Percentiles rank a stretch among this genome's conserved stretches.
Conservation (phyloP, 1,140 invertebrate species). For the Coenobita brevimanus region DNA sequence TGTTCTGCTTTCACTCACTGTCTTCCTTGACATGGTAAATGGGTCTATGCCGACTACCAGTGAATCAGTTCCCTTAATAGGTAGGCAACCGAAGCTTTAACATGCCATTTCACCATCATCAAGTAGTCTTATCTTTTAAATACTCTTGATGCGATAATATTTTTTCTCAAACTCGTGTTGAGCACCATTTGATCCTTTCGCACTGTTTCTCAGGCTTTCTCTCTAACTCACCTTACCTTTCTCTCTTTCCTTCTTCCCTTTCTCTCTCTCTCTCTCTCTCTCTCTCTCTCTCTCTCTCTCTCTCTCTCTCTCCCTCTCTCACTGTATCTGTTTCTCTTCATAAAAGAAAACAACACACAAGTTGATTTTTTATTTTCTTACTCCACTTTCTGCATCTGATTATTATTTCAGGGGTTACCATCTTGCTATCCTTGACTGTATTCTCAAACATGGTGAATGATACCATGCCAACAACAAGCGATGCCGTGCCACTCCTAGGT, state of each 20-base stretch:
- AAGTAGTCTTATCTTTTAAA: conserved; percentile 60
- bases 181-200: conserved; percentile 53
- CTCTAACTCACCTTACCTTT: conserved; percentile 20
- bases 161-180: conserved; percentile 34
- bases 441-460: conserved; percentile 90
- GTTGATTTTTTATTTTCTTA: conserved; percentile 70
- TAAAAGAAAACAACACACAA: conserved; percentile 67
- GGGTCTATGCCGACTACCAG: conserved; percentile 81
- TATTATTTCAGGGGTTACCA: conserved; percentile 83
- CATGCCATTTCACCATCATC: conserved; percentile 70
- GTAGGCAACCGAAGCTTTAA: conserved; percentile 76
- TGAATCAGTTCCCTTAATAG: conserved; percentile 90
- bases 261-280: conserved; percentile 39
- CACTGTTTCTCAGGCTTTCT: too few relatives aligned
- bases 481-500: conserved; percentile 90
- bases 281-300: conserved; percentile 48
- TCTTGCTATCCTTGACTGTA: conserved; percentile 90
- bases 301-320: conserved; percentile 61
- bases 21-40: conserved; percentile 82
- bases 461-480: conserved; percentile 88
- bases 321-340: conserved; percentile 31
- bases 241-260: conserved; percentile 30
- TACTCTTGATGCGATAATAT: conserved; percentile 28
- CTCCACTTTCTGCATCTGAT: conserved; percentile 67
- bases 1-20: conserved; percentile 82